Evolutionary conservation across 92 coral and sea anemone genomes (phyloP), one percentile per base, ranked within the genome.

Genomic region (Porites lobata): DNA sequence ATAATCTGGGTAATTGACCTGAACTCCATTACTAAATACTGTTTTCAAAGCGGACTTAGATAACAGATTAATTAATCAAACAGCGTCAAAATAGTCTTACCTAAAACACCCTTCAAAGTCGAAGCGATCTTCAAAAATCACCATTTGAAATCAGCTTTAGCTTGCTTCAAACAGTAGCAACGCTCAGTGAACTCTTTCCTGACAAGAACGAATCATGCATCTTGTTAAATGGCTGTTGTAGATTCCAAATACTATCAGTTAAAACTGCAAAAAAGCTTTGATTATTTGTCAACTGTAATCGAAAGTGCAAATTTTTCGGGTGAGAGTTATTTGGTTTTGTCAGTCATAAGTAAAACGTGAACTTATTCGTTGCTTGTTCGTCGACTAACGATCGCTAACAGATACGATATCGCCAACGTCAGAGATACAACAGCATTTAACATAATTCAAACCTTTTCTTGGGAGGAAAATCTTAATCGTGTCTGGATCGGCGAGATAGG

Each of bases 21-120:
- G 43, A 21, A 20, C 9, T 68, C 73, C 50, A 22, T 68, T 68
- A 6, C 6, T 5, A 24, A 7, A 6, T 4, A 21, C 15, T 69
- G 6, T 6, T 70, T 11, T 70, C 18, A 4, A 15, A 9, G 26
- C 4, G n/a, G 7, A 12, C 53, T 32, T 32, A 14, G 52, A 70
- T 70, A 70, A 70, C 75, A 14, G 53, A 15, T 32, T 70, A 70
- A 70, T 70, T 32, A 32, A 70, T 70, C 43, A 47, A 32, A 14
- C 7, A 53, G 73, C 73, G 73, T 69, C 72, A 66, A 69, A 24
- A 69, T 69, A 24, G 18, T 32, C 75, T 70, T 19, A 70, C 75
- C 72, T 68, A 2, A 8, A 0, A 22, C 1, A 9, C n/a, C 75
- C 43, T 32, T 29, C 20, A 70, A 43, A 53, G 53, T 43, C 75